These are phyloP conservation scores for Epizoanthus ramosus DNA, from an alignment of 92 coral and sea anemone species.

Conservation along the genomic window DNA sequence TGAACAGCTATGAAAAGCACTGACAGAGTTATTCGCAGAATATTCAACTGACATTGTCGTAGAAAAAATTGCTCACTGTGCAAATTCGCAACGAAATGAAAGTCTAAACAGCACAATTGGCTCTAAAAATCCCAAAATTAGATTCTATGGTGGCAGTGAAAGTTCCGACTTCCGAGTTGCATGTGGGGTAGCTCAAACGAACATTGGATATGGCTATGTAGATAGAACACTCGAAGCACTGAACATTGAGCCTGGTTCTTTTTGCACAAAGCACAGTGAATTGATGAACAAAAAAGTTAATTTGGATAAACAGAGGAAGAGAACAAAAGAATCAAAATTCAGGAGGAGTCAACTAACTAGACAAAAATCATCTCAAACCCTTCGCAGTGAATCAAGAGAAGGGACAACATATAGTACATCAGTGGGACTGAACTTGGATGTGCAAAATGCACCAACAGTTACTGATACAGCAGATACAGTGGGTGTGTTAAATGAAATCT, in stretches of 20 bases:
- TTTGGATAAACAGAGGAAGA: no score
- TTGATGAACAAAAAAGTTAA: no score
- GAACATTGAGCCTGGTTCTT: no score
- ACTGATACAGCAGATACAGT: no score
- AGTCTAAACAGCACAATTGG: conserved; percentile 50
- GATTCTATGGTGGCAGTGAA: conserved; percentile 62
- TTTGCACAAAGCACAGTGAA: no score
- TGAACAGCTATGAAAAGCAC: background rate
- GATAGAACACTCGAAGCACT: no score
- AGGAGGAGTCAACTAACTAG: conserved; percentile 28
- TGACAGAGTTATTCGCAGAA: background rate
- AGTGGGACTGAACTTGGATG: conserved; percentile 31
- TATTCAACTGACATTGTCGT: conserved; percentile 35
- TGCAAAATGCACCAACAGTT: no score
- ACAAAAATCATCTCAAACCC: conserved; percentile 28
- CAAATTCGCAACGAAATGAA: conserved; percentile 50
- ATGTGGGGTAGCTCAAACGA: no score
- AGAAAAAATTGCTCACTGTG: conserved; percentile 27
- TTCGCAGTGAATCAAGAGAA: conserved; percentile 50
- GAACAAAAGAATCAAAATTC: background rate
- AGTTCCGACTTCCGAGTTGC: conserved; percentile 60
- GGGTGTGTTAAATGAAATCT: background rate
- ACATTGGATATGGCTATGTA: no score
- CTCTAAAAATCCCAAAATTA: conserved; percentile 47
- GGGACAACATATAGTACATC: conserved; percentile 43